Conservation (phyloP, 2,888 invertebrate species). For the Philaethria dido region DNA sequence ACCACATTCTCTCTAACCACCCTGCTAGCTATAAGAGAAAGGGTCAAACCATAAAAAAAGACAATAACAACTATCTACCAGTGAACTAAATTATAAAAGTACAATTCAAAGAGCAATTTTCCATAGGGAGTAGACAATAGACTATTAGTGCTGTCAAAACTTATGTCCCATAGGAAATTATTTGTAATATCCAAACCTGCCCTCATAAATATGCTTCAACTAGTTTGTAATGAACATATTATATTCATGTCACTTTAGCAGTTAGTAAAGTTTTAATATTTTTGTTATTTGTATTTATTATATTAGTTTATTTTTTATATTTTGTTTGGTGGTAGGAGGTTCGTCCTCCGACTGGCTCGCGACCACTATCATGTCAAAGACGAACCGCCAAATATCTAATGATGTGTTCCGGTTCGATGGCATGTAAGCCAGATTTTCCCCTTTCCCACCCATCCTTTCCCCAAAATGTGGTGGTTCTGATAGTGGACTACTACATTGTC, state of each 20-base stretch:
- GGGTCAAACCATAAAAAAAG: background rate
- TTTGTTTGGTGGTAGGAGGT: too few relatives aligned
- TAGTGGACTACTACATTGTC: too few relatives aligned
- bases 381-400: too few relatives aligned
- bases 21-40: too few relatives aligned
- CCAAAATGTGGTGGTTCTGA: too few relatives aligned
- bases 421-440: too few relatives aligned
- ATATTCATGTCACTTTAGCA: conserved; percentile 2
- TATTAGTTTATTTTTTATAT: too few relatives aligned
- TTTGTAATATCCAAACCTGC: conserved; percentile 35
- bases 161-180: conserved; percentile 35
- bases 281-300: background rate
- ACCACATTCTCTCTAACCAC: too few relatives aligned
- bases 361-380: too few relatives aligned
- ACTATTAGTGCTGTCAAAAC: conserved; percentile 43
- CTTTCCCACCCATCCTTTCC: too few relatives aligned
- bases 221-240: conserved; percentile 25
- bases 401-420: too few relatives aligned
- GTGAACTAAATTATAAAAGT: conserved; percentile 5
- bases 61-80: background rate
- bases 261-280: background rate
- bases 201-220: conserved; percentile 37
- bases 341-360: too few relatives aligned
- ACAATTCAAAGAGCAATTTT: conserved; percentile 6
- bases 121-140: conserved; percentile 36